Conservation (phyloP, 1,140 invertebrate genomes). For the Apocrypta bakeri region DNA sequence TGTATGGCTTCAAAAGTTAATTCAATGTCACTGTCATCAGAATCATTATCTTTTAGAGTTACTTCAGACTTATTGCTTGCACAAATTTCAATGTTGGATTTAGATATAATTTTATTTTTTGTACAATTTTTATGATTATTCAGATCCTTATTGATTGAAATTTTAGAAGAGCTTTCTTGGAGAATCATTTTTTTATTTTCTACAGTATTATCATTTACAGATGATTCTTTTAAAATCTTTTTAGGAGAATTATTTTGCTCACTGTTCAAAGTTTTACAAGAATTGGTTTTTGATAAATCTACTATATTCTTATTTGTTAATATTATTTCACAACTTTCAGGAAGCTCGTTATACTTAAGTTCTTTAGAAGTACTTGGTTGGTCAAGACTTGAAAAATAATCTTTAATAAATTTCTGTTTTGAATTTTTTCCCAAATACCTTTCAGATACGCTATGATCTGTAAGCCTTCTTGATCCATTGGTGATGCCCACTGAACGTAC, state of each 20-base stretch:
- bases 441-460: not conserved
- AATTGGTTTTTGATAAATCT: not conserved
- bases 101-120: too few species aligned
- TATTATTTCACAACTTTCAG: not conserved
- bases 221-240: not conserved
- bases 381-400: not conserved
- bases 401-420: not conserved
- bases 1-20: not conserved
- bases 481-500: not conserved
- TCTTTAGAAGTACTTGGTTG: not conserved
- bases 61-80: not conserved
- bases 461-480: not conserved
- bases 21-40: conserved; percentile 14
- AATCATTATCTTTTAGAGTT: not conserved
- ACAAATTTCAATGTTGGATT: not conserved
- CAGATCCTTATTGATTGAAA: not conserved
- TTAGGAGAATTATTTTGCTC: not conserved
- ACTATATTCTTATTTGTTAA: not conserved
- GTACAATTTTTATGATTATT: not conserved
- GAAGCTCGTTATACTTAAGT: not conserved
- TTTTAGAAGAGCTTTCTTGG: not conserved
- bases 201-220: not conserved
- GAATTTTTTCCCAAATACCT: not conserved
- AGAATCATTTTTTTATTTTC: not conserved
- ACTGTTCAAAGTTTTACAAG: not conserved